A percentile compares a stretch with the other conserved stretches of the same genome.
phyloP scores from a whole-genome alignment of 2,797 vertebrate genomes.

The Chelonia mydas region DNA sequence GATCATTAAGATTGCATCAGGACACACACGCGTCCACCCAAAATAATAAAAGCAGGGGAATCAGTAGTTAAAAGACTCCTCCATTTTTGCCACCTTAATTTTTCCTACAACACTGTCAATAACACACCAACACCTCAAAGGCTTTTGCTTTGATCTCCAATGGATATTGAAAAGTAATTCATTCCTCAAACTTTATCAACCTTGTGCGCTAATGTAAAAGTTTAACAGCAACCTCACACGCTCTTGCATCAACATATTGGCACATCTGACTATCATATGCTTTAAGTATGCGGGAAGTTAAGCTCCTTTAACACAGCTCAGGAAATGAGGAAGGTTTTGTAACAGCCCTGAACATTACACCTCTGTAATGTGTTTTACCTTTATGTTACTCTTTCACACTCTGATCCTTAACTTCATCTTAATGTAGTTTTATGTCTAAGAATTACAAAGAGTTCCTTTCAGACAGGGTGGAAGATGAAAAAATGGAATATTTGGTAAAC shows the following conservation, averaged over 20 bases:
- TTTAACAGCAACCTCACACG: not conserved
- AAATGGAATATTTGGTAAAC: not conserved
- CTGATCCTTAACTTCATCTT: not conserved
- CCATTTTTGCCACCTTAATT: not conserved
- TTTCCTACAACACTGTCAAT: not conserved
- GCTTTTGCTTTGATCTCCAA: conserved; percentile 2
- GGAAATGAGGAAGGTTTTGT: not conserved
- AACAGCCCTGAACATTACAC: not conserved
- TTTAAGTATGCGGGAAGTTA: not conserved
- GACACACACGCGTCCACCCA: conserved; percentile 11
- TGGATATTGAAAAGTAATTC: not conserved
- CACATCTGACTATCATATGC: not conserved
- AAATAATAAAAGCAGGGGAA: conserved; percentile 17
- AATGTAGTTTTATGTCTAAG: not conserved
- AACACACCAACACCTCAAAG: not conserved
- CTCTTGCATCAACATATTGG: not conserved
- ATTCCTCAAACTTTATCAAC: not conserved
- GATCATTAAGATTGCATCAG: not conserved
- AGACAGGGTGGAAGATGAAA: not conserved
- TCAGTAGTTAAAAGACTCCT: not conserved
- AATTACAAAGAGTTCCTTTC: not conserved
- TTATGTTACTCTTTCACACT: not conserved
- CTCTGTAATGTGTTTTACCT: not conserved
- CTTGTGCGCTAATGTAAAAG: not conserved
- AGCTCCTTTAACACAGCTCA: not conserved